A percentile compares a stretch with the other conserved stretches of the same genome.
These are phyloP conservation scores for Athetis lepigone DNA, from an alignment of 2,888 invertebrate species.

Conservation along the genomic window DNA sequence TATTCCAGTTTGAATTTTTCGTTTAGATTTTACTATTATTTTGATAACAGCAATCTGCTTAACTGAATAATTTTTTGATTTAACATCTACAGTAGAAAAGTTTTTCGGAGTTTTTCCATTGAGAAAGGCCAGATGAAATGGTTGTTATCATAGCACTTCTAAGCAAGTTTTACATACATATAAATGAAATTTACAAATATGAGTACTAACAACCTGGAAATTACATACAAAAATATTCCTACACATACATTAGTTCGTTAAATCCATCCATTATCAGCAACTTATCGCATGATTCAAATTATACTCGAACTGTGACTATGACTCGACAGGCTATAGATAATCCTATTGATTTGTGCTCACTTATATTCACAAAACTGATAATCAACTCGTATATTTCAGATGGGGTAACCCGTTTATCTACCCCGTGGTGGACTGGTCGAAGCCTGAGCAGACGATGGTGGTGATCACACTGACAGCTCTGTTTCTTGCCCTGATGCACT, in stretches of 20 bases:
- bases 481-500: slow-evolving; percentile 92
- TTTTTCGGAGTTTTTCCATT: not conserved
- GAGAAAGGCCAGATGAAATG: not conserved
- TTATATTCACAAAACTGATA: not conserved
- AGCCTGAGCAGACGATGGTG: slow-evolving; percentile 92
- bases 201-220: slow-evolving; percentile 12
- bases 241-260: not conserved
- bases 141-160: not conserved
- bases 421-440: slow-evolving; percentile 94
- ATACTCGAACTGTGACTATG: not conserved
- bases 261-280: slow-evolving; percentile 17
- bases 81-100: not conserved
- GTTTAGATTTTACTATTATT: not conserved
- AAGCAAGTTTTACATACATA: not conserved
- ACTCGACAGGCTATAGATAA: slow-evolving; percentile 17
- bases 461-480: slow-evolving; percentile 92
- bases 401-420: slow-evolving; percentile 93
- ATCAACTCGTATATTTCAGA: slow-evolving; percentile 80
- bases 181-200: too few species aligned
- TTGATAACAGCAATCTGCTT: not conserved
- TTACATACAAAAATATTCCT: not conserved
- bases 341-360: slow-evolving; percentile 6
- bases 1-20: too few species aligned
- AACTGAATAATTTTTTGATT: not conserved
- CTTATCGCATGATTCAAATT: slow-evolving; percentile 18